Evolutionary conservation across 2,888 invertebrate genomes (phyloP).

Genomic region (Lasioglossum vierecki): DNA sequence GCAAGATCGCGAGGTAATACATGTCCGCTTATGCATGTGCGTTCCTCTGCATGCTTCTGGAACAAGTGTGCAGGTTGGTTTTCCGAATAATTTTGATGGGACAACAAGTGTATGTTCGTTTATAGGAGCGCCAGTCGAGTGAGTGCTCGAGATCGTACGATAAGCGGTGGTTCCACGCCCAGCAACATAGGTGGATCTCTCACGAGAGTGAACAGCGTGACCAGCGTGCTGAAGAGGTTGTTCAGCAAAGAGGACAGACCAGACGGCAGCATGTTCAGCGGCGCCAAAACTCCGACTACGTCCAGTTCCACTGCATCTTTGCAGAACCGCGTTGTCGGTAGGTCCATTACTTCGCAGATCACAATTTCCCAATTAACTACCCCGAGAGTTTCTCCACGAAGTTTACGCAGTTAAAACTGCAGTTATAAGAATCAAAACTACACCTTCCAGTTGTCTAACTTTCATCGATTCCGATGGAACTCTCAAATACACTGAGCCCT

Average conservation of each 20-base stretch:
- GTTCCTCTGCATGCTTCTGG: background rate
- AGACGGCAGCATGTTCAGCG: slow-evolving; percentile 79
- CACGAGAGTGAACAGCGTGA: slow-evolving; percentile 90
- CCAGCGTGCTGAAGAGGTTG: slow-evolving; percentile 90
- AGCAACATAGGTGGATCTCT: slow-evolving; percentile 86
- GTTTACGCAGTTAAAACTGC: background rate
- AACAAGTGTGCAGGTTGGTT: background rate
- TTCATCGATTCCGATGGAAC: background rate
- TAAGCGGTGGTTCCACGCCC: slow-evolving; percentile 79
- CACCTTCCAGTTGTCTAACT: background rate
- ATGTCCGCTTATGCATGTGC: background rate
- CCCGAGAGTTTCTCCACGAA: too few species aligned
- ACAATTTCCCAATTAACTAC: background rate
- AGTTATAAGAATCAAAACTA: background rate
- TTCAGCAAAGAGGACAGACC: slow-evolving; percentile 90
- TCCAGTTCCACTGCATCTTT: slow-evolving; percentile 79
- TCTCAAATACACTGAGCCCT: too few species aligned
- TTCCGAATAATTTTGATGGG: background rate
- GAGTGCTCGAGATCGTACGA: slow-evolving; percentile 79
- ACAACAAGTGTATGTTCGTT: slow-evolving; percentile 3
- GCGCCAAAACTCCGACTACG: slow-evolving; percentile 84
- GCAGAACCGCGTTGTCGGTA: slow-evolving; percentile 66
- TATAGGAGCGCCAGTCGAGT: slow-evolving; percentile 80
- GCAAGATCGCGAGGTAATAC: slow-evolving; percentile 59
- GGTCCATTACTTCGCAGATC: background rate